Conservation (phyloP, 2,113 vertebrate species). For the Halcyon senegalensis region DNA sequence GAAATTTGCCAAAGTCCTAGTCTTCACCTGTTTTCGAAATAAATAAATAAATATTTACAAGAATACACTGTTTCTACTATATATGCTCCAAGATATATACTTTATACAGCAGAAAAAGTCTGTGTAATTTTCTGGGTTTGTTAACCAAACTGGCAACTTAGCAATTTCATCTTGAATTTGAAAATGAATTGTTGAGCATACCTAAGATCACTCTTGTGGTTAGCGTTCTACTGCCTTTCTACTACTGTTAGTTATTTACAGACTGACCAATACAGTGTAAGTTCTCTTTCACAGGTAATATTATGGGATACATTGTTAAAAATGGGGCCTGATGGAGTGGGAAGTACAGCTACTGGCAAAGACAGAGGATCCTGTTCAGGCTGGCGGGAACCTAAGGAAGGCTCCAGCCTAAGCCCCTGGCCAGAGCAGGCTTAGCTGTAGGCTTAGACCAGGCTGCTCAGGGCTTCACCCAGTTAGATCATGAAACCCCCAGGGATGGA, state of each 20-base stretch:
- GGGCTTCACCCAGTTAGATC: neutral
- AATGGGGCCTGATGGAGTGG: neutral
- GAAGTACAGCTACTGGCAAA: neutral
- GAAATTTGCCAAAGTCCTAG: neutral
- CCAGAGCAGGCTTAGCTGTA: neutral
- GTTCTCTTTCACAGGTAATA: neutral
- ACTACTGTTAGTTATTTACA: neutral
- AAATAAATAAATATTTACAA: neutral
- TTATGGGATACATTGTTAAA: neutral
- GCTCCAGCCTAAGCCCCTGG: neutral
- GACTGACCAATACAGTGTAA: neutral
- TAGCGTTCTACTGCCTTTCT: neutral
- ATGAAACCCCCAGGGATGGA: neutral
- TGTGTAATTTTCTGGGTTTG: neutral
- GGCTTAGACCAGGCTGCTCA: neutral
- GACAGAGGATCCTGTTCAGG: neutral
- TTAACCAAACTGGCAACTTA: neutral
- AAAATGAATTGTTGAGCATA: neutral
- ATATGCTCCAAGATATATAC: neutral
- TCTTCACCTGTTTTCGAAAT: neutral
- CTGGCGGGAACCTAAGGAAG: neutral
- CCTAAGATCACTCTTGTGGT: rapidly evolving
- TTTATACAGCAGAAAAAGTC: neutral
- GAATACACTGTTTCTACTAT: neutral
- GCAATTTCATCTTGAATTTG: neutral